Base-by-base conservation (phyloP, 2,888 invertebrate genomes). In the Saturnia japonica region DNA sequence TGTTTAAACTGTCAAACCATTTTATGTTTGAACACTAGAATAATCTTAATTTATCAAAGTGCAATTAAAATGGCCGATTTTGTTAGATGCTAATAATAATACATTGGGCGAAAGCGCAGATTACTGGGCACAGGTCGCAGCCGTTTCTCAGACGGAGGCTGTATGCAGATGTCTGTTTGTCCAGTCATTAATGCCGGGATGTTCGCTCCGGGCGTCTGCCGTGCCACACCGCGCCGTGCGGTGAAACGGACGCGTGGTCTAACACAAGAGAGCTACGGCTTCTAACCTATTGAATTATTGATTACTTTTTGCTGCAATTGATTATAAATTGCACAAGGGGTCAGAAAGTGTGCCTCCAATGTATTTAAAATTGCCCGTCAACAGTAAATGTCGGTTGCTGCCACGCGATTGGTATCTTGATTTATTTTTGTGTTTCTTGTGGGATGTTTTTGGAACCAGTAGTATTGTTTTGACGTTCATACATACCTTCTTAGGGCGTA, bases 151-250 rank as follows among this genome's bases (percentile, higher is more conserved):
- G 77, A 74, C 81, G 78, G 80, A 79, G 84, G 85, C 78, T 82
- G 86, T 94, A 95, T 95, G 95, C 94, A 95, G 94, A 95, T 95
- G 92, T 88, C 88, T 95, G 94, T 95, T 95, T 95, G 95, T 89
- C 89, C 92, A 94, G 94, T 94, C 94, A 95, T 95, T 95, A 94
- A 88, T 83, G 89, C 83, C 82, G 84, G 85, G 85, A 85, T 85
- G 85, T 89, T 87, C 86, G 85, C 85, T 68, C 75, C 72, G 74
- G 69, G 67, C 69, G 60, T 28, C 68, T 25, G 34, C 43, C 47
- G 47, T 2, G 1, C 19, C 47, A 19, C 47, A 25, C 57, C 25
- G 57, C 25, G 14, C 14, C 40, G 60, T 57, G 16, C 28, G 28
- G 34, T 60, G 70, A 60, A 66, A 47, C 22, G 72, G 69, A 7